phyloP scores from a whole-genome alignment of 1,140 invertebrate species.

The Eupristina koningsbergeri region DNA sequence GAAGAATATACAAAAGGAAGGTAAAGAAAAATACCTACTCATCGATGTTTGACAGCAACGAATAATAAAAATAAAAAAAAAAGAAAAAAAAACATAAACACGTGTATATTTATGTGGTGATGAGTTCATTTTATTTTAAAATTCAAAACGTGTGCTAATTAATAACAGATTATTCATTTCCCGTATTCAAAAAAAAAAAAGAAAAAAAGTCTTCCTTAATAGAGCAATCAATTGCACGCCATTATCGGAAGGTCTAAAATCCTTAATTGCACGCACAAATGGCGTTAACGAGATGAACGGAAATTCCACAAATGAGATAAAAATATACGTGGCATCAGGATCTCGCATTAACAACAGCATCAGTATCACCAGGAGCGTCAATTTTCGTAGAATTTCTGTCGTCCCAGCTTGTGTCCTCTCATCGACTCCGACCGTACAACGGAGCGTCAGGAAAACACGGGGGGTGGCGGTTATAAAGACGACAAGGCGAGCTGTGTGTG shows the following conservation, averaged over 20 bases:
- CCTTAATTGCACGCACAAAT: background rate
- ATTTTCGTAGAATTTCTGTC: background rate
- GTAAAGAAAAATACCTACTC: slow-evolving; percentile 16
- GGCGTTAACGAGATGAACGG: background rate
- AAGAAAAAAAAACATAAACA: too few relatives aligned
- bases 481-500: background rate
- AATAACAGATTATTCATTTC: background rate
- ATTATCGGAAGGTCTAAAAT: too few relatives aligned
- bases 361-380: background rate
- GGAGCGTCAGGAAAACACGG: background rate
- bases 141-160: too few relatives aligned
- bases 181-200: too few relatives aligned
- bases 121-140: too few relatives aligned
- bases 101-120: too few relatives aligned
- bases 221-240: background rate
- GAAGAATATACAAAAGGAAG: background rate
- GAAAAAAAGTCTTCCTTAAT: background rate
- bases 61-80: too few relatives aligned
- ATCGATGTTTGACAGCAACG: slow-evolving; percentile 23
- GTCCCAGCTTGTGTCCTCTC: background rate
- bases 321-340: background rate
- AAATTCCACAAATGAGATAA: background rate
- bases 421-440: too few relatives aligned
- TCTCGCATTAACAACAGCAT: background rate
- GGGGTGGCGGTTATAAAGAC: background rate